Conservation (phyloP, 2,888 invertebrate species). For the Brachyopa scutellaris region DNA sequence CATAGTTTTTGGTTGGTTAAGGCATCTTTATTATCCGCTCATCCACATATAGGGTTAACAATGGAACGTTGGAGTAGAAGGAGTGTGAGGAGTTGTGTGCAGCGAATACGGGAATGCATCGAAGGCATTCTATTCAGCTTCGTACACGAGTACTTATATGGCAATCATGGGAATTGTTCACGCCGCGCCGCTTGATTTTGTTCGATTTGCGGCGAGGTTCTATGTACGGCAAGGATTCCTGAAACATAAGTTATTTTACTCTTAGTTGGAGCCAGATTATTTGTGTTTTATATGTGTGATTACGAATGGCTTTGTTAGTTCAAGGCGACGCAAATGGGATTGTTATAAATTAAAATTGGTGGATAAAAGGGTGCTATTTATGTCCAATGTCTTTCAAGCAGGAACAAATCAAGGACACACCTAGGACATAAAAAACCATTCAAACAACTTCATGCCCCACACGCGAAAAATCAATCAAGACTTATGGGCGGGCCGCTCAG, state of each 20-base stretch:
- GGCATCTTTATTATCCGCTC: conserved; percentile 60
- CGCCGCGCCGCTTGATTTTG: conserved; percentile 23
- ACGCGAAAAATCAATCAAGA: no score
- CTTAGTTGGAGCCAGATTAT: background rate
- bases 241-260: conserved; percentile 26
- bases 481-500: no score
- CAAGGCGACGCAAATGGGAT: background rate
- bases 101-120: conserved; percentile 15
- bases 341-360: background rate
- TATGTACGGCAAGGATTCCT: background rate
- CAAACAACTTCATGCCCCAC: no score
- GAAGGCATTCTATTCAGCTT: conserved; percentile 11
- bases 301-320: background rate
- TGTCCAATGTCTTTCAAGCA: no score
- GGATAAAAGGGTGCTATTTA: no score
- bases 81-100: background rate
- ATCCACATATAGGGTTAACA: conserved; percentile 56
- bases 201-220: background rate
- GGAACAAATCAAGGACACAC: no score
- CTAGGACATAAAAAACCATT: no score
- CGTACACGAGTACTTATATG: conserved; percentile 34
- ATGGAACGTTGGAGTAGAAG: conserved; percentile 27
- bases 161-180: conserved; percentile 47
- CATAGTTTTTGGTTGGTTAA: conserved; percentile 34
- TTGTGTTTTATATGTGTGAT: background rate